phyloP scores from a whole-genome alignment of 2,797 vertebrate genomes.

The Hydrolagus colliei region DNA sequence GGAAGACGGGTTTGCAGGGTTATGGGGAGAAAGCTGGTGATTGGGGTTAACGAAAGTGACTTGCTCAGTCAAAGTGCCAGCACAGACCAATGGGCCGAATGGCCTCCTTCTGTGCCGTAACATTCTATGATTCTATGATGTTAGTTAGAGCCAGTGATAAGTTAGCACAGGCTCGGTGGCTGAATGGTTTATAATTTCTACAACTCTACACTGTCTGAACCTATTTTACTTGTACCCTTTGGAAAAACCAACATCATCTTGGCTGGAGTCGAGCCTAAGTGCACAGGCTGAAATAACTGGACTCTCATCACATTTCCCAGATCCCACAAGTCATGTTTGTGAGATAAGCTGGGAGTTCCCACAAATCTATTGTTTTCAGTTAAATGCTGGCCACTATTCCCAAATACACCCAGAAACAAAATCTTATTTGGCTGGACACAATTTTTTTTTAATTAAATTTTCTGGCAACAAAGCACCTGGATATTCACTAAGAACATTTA shows the following conservation, averaged over 20 bases:
- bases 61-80: too few relatives aligned
- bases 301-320: not conserved
- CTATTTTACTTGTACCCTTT: constrained; percentile 22
- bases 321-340: not conserved
- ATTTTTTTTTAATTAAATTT: not conserved
- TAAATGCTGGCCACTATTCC: not conserved
- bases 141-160: too few relatives aligned
- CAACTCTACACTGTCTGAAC: not conserved
- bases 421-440: not conserved
- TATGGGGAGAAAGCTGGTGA: too few relatives aligned
- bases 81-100: too few relatives aligned
- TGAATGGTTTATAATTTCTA: too few relatives aligned
- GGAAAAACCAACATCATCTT: constrained; percentile 6
- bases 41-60: too few relatives aligned
- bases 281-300: not conserved
- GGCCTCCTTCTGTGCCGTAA: too few relatives aligned
- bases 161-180: too few relatives aligned
- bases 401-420: constrained; percentile 6
- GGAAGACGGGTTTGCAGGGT: too few relatives aligned
- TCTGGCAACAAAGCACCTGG: not conserved
- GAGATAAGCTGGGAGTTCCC: not conserved
- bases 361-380: not conserved
- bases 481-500: constrained; percentile 7
- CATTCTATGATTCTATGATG: too few relatives aligned
- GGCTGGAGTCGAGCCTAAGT: not conserved